These are phyloP conservation scores for Fundulus diaphanus DNA, from an alignment of 2,797 vertebrate genomes.

Conservation along the genomic window DNA sequence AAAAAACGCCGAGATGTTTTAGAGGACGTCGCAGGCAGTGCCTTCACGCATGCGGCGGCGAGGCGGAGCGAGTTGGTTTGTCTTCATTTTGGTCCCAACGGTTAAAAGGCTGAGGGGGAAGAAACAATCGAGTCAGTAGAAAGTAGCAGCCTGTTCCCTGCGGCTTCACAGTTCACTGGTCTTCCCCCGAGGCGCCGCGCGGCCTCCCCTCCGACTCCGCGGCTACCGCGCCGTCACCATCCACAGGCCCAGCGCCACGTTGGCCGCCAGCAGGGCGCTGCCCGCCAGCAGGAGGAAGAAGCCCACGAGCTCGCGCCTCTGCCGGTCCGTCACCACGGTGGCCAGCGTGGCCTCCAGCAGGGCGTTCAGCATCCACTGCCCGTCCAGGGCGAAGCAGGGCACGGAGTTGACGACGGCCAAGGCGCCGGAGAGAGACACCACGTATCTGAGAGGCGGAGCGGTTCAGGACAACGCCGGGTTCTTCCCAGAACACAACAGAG, in stretches of 20 bases:
- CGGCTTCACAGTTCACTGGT: conserved; percentile 57
- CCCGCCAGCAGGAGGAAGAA: conserved; percentile 96
- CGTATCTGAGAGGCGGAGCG: conserved; percentile 80
- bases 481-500: background rate
- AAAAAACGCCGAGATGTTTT: too few species aligned
- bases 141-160: conserved; percentile 22
- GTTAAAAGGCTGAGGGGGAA: conserved; percentile 19
- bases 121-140: conserved; percentile 26
- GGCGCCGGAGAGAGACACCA: conserved; percentile 95
- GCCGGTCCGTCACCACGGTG: conserved; percentile 87
- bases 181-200: conserved; percentile 26
- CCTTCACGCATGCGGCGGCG: too few species aligned
- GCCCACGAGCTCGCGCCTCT: conserved; percentile 90
- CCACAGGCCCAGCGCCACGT: conserved; percentile 96
- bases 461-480: conserved; percentile 39
- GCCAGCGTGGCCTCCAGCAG: conserved; percentile 94
- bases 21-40: too few species aligned
- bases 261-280: conserved; percentile 94
- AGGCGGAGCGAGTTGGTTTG: conserved; percentile 23
- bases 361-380: conserved; percentile 97
- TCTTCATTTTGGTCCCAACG: conserved; percentile 29
- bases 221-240: conserved; percentile 95
- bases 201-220: conserved; percentile 1
- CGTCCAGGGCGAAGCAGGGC: conserved; percentile 96
- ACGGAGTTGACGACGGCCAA: conserved; percentile 96